These are phyloP conservation scores for Conus betulinus DNA, from an alignment of 1,140 invertebrate genomes.

Conservation along the genomic window DNA sequence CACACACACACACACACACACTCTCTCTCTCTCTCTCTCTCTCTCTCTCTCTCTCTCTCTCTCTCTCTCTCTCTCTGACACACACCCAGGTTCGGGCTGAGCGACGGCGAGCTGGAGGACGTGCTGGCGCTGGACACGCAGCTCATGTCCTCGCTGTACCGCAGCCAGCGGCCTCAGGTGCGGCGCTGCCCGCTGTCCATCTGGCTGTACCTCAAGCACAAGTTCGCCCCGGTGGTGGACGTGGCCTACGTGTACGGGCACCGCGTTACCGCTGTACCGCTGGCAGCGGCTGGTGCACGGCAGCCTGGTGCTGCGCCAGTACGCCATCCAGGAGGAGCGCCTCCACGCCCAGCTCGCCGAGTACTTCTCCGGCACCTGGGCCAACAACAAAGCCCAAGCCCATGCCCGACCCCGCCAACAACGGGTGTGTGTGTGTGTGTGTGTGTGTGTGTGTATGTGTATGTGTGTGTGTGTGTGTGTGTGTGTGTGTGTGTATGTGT, in stretches of 20 bases:
- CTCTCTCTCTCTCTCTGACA: not conserved
- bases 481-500: too few relatives aligned
- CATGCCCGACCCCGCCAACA: conserved; percentile 48
- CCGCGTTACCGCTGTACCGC: conserved; percentile 19
- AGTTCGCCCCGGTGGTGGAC: conserved; percentile 16
- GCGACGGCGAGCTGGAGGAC: conserved; percentile 32
- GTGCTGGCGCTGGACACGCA: conserved; percentile 20
- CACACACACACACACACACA: not conserved
- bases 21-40: not conserved
- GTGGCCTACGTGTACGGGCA: conserved; percentile 26
- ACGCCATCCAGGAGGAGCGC: not conserved
- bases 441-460: too few relatives aligned
- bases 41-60: not conserved
- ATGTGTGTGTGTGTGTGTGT: too few relatives aligned
- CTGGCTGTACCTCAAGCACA: conserved; percentile 28
- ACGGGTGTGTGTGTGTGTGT: conserved; percentile 3
- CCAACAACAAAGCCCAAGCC: conserved; percentile 74
- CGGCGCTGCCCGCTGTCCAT: conserved; percentile 25
- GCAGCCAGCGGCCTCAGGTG: not conserved
- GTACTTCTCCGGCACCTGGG: conserved; percentile 71
- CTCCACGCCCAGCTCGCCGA: conserved; percentile 53
- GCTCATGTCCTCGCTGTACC: conserved; percentile 13
- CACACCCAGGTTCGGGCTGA: conserved; percentile 13
- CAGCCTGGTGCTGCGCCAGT: not conserved
- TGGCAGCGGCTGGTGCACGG: conserved; percentile 26